Evolutionary conservation across 2,797 vertebrate species (phyloP).

Genomic region (Cossypha heuglini): DNA sequence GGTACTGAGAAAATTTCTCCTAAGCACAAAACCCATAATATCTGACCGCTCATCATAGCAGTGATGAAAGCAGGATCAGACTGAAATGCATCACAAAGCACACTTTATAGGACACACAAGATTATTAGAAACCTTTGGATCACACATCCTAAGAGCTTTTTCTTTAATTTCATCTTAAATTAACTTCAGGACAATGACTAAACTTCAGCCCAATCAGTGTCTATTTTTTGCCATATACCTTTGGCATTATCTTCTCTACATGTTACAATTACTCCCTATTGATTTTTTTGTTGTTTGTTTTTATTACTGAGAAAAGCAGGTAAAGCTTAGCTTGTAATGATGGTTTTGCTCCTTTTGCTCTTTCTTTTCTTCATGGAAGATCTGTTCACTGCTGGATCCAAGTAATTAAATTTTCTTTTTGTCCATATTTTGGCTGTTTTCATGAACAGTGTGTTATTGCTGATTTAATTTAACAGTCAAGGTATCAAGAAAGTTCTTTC

Average conservation of each 20-base stretch:
- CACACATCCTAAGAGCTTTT: neutral
- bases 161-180: conserved; percentile 39
- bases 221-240: neutral
- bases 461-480: conserved; percentile 48
- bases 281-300: neutral
- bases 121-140: neutral
- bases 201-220: neutral
- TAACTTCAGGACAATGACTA: conserved; percentile 3
- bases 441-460: neutral
- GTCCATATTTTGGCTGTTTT: conserved; percentile 18
- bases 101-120: neutral
- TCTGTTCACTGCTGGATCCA: conserved; percentile 27
- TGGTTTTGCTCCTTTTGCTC: neutral
- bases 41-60: neutral
- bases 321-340: neutral
- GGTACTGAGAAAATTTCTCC: neutral
- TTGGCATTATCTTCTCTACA: conserved; percentile 26
- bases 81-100: neutral
- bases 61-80: neutral
- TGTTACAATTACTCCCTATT: conserved; percentile 36
- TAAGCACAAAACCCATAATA: neutral
- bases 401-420: conserved; percentile 29
- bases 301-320: conserved; percentile 1
- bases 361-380: neutral
- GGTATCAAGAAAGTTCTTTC: neutral